Evolutionary conservation across 2,113 vertebrate genomes (phyloP).

Genomic region (Nipponia nippon): DNA sequence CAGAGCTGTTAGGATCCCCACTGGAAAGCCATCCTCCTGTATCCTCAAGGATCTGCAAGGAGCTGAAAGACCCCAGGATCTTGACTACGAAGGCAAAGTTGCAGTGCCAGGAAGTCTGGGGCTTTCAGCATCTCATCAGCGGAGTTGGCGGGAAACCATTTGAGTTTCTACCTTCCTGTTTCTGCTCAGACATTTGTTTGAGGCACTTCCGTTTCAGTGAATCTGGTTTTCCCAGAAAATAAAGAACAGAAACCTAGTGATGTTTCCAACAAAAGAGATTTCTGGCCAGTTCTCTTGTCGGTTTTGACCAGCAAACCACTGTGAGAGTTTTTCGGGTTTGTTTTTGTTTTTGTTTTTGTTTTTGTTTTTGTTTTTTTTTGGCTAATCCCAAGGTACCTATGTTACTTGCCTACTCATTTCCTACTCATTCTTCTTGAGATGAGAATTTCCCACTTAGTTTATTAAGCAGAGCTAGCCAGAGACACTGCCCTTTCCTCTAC

Average conservation of each 20-base stretch:
- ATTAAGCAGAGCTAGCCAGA: neutral
- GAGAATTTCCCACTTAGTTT: neutral
- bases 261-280: neutral
- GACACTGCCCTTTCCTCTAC: neutral
- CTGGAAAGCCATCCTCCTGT: neutral
- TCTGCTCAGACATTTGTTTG: neutral
- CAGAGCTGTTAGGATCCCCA: neutral
- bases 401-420: neutral
- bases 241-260: neutral
- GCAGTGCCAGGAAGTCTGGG: neutral
- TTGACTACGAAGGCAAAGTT: neutral
- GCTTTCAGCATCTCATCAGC: neutral
- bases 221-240: neutral
- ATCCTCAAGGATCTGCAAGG: neutral
- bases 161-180: neutral
- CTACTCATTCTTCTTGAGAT: neutral
- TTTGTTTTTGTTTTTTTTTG: neutral
- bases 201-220: neutral
- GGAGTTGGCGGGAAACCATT: neutral
- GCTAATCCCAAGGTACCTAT: neutral
- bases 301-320: neutral
- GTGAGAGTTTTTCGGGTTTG: neutral
- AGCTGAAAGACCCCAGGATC: neutral
- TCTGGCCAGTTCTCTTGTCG: neutral
- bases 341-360: rapidly evolving